Evolutionary conservation across 2,888 invertebrate species (phyloP), one percentile per base, ranked within the genome.

Genomic region (Thera obeliscata): DNA sequence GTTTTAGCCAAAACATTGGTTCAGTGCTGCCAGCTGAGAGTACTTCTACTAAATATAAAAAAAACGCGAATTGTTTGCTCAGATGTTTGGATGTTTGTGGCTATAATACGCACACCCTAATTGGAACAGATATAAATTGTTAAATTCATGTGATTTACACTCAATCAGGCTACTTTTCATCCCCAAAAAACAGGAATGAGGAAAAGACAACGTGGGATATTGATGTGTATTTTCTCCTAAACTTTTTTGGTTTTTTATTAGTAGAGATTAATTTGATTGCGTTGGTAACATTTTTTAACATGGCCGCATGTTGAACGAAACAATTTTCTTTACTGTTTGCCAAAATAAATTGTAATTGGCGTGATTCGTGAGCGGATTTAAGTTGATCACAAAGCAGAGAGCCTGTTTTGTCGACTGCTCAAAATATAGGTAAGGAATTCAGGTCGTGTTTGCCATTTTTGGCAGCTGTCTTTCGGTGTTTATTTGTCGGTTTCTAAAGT

Each of bases 231-330:
- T 22, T 22, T 22, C 22, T 22, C 22, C 22, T 22, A 22, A 22
- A 22, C 22, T 22, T 22, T 22, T 22, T 22, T 22, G 22, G 22
- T 22, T 9, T 46, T 2, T 46, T 12, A 33, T 41, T 60, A 43
- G 41, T 65, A 41, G 5, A 56, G 22, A 12, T 56, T 12, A 12
- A 38, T 33, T 57, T 8, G 6, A 3, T 33, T 4, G 33, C 33
- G 43, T 4, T 81, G 79, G 86, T 80, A 89, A 89, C 88, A 89
- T 87, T 90, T 88, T 70, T 89, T 96, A 96, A 96, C 96, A 96
- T 96, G 96, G 96, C 96, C 96, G 96, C 96, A 96, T 96, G 96
- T 96, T 96, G 96, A 95, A 95, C 93, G 87, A 94, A 94, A 94
- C 94, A 94, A 94, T 96, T 96, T 96, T 96, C 96, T 96, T 96